These are phyloP conservation scores for Nebria salina DNA, from an alignment of 2,888 invertebrate genomes.

Conservation along the genomic window DNA sequence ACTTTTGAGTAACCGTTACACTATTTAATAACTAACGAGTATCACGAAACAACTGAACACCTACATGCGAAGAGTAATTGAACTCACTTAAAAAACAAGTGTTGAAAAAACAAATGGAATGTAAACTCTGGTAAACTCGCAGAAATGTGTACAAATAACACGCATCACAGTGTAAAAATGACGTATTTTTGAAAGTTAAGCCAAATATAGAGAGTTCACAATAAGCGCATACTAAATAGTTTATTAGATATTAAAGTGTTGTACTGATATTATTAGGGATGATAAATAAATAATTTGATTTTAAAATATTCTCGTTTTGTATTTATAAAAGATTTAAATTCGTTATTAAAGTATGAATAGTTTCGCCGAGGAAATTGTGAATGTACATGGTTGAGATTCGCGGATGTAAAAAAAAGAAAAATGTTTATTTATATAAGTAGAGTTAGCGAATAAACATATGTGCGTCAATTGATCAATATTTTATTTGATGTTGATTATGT, in stretches of 20 bases:
- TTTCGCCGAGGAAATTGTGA: not conserved
- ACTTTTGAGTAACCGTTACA: not conserved
- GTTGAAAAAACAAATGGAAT: not conserved
- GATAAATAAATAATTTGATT: not conserved
- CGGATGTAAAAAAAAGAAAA: not conserved
- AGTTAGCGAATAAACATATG: not conserved
- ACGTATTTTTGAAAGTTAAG: not conserved
- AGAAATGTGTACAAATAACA: not conserved
- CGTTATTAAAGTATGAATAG: not conserved
- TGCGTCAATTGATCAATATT: conserved; percentile 18
- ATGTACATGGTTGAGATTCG: not conserved
- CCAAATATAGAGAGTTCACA: not conserved
- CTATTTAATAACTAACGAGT: not conserved
- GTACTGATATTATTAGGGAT: not conserved
- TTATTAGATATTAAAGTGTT: not conserved
- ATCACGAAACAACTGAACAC: not conserved
- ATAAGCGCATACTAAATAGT: not conserved
- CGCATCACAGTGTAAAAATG: not conserved
- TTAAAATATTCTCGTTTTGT: not conserved
- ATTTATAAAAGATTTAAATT: not conserved
- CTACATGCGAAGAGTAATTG: not conserved
- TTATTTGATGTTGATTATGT: conserved; percentile 11
- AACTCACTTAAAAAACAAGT: not conserved
- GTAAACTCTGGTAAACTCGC: not conserved
- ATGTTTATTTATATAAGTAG: conserved; percentile 8